phyloP scores from a whole-genome alignment of 2,888 invertebrate species.

The Nemoura dubitans region DNA sequence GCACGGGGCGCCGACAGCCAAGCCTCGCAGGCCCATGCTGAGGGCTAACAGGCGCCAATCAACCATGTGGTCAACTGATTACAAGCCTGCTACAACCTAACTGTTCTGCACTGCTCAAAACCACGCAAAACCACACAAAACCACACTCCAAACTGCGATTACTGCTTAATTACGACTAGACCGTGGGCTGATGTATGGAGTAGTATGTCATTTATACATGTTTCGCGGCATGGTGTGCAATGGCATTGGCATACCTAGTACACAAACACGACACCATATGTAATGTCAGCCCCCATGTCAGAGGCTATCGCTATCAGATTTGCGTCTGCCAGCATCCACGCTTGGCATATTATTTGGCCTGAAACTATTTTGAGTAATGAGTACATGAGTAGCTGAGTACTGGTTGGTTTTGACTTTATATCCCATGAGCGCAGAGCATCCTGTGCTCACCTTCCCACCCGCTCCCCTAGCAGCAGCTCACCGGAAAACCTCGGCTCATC shows the following conservation, averaged over 20 bases:
- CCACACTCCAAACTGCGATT: slow-evolving; percentile 36
- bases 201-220: background rate
- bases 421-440: background rate
- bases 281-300: background rate
- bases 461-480: background rate
- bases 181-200: background rate
- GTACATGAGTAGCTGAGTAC: background rate
- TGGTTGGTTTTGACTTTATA: background rate
- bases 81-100: slow-evolving; percentile 13
- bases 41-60: slow-evolving; percentile 18
- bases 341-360: background rate
- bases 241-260: background rate
- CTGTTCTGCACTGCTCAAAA: slow-evolving; percentile 17
- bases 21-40: slow-evolving; percentile 54
- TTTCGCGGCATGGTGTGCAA: background rate
- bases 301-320: background rate
- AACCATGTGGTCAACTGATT: slow-evolving; percentile 34
- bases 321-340: background rate
- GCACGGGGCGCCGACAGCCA: slow-evolving; percentile 37
- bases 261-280: background rate
- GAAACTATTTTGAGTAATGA: background rate
- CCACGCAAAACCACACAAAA: slow-evolving; percentile 14
- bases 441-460: background rate
- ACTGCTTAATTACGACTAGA: slow-evolving; percentile 34
- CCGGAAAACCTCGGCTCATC: background rate